phyloP scores from a whole-genome alignment of 2,113 vertebrate genomes.

The Macheiramphus alcinus region DNA sequence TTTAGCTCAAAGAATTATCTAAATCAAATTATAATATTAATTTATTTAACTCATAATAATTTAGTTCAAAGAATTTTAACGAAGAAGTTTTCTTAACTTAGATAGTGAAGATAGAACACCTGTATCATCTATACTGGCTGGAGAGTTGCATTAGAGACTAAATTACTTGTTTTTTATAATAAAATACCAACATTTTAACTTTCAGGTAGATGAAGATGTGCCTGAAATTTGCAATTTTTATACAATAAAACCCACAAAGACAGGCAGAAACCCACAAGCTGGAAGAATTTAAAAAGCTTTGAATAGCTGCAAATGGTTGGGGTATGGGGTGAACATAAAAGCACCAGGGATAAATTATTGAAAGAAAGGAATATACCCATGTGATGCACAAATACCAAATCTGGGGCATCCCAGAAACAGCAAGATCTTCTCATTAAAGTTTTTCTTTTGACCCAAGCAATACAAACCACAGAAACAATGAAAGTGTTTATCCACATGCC shows the following conservation, averaged over 20 bases:
- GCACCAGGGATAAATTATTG: rapidly evolving
- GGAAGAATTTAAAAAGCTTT: neutral
- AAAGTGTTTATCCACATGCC: neutral
- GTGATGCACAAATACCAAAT: neutral
- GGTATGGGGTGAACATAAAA: rapidly evolving
- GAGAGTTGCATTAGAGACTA: neutral
- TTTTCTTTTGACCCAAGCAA: neutral
- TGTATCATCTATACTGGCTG: neutral
- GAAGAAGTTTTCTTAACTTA: neutral
- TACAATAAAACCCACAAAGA: neutral
- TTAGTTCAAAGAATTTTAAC: neutral
- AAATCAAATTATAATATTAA: neutral
- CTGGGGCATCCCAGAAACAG: neutral
- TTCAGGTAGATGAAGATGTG: neutral
- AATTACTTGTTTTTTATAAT: neutral
- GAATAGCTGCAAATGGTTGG: neutral
- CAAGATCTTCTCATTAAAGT: slow-evolving; percentile 29
- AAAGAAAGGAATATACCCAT: neutral
- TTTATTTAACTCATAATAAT: neutral
- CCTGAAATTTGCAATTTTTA: slow-evolving; percentile 31
- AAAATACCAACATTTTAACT: neutral
- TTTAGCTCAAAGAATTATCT: neutral
- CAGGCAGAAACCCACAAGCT: neutral
- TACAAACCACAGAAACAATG: neutral
- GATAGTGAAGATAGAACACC: neutral